Evolutionary conservation across 2,888 invertebrate genomes (phyloP).

Genomic region (Empis livida): DNA sequence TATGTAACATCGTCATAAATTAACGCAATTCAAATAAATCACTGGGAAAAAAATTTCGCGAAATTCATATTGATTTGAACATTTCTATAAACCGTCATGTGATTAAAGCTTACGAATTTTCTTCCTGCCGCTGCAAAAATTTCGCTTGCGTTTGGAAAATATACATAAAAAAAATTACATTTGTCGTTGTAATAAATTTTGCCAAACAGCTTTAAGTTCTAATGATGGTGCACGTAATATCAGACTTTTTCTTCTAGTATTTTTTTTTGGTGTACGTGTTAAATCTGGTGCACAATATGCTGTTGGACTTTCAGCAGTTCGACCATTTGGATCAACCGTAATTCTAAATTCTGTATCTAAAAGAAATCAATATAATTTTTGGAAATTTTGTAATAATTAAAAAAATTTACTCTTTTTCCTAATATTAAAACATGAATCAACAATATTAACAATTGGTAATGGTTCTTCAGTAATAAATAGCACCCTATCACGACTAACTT

Average conservation of each 20-base stretch:
- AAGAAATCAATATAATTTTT: constrained; percentile 13
- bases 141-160: too few species aligned
- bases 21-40: too few species aligned
- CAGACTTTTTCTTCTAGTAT: constrained; percentile 52
- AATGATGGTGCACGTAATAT: constrained; percentile 67
- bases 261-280: constrained; percentile 47
- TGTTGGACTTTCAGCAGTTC: constrained; percentile 55
- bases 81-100: too few species aligned
- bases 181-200: constrained; percentile 73
- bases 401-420: constrained; percentile 60
- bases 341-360: constrained; percentile 75
- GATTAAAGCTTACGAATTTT: too few species aligned
- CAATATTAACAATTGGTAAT: constrained; percentile 59
- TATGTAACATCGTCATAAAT: too few species aligned
- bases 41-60: too few species aligned
- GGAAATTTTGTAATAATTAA: too few species aligned
- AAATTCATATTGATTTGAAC: too few species aligned
- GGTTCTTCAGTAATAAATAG: constrained; percentile 82
- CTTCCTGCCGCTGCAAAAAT: too few species aligned
- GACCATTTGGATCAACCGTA: constrained; percentile 51
- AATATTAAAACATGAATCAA: constrained; percentile 73
- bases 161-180: constrained; percentile 44
- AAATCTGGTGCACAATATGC: constrained; percentile 59
- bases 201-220: constrained; percentile 82
- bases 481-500: constrained; percentile 74